Percentiles rank a stretch among this genome's conserved stretches.
Conservation (phyloP, 1,140 invertebrate species). For the Zaprionus inermis region DNA sequence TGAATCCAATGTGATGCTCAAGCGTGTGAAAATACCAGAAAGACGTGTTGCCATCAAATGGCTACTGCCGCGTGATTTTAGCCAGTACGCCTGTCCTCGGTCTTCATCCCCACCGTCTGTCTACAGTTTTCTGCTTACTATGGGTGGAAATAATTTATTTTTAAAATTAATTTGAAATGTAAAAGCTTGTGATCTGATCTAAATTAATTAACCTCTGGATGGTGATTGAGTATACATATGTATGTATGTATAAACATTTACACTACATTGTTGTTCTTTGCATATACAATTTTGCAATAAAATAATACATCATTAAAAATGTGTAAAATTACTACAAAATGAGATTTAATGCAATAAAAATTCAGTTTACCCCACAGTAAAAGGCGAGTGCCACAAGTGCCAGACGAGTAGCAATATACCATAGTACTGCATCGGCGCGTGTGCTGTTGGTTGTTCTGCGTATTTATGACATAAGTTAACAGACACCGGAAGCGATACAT, state of each 20-base stretch:
- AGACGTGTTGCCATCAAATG: conserved; percentile 83
- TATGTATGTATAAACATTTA: no score
- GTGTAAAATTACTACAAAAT: no score
- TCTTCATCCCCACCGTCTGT: neutral
- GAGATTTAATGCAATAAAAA: no score
- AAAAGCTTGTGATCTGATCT: no score
- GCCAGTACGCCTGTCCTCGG: conserved; percentile 20
- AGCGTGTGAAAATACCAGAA: conserved; percentile 84
- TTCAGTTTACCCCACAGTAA: neutral
- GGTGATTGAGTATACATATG: no score
- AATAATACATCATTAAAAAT: no score
- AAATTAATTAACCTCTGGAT: no score
- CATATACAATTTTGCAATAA: no score
- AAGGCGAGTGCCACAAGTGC: conserved; percentile 12
- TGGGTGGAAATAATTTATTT: neutral
- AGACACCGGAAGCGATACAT: conserved; percentile 81
- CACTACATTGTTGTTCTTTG: no score
- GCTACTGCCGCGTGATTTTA: conserved; percentile 38
- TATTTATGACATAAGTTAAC: conserved; percentile 80
- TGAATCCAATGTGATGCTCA: conserved; percentile 84
- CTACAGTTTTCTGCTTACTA: neutral
- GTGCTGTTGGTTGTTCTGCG: conserved; percentile 67
- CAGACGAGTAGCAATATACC: conserved; percentile 13
- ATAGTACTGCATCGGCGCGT: conserved; percentile 54
- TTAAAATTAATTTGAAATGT: neutral